Evolutionary conservation across 2,797 vertebrate species (phyloP).

Genomic region (Syndactyla subalaris): DNA sequence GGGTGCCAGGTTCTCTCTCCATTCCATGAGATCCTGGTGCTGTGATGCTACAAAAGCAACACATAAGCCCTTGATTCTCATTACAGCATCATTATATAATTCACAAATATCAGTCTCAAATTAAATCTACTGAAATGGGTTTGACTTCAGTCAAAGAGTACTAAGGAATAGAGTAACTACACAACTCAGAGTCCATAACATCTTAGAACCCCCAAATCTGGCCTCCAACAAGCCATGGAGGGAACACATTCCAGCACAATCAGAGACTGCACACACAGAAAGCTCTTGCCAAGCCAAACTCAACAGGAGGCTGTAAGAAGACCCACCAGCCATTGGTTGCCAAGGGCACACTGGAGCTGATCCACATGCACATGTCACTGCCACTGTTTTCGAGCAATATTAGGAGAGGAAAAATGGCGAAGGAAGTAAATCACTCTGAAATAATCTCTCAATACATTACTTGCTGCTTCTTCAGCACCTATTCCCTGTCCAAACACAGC

Average conservation of each 20-base stretch:
- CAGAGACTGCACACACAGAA: neutral
- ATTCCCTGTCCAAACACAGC: neutral
- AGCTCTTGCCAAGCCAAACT: neutral
- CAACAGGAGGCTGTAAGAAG: neutral
- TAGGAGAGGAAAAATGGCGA: neutral
- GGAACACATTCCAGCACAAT: neutral
- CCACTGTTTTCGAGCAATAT: neutral
- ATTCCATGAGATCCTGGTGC: neutral
- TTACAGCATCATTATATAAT: conserved; percentile 4
- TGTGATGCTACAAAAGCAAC: conserved; percentile 12
- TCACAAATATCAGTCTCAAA: neutral
- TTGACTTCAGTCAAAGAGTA: neutral
- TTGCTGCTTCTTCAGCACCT: neutral
- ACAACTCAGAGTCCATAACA: neutral
- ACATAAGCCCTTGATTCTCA: neutral
- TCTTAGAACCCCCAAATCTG: neutral
- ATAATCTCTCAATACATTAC: neutral
- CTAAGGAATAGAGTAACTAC: neutral
- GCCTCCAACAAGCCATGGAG: neutral
- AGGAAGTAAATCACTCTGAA: neutral
- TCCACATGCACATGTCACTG: neutral
- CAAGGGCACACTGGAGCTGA: neutral
- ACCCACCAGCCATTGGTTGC: neutral
- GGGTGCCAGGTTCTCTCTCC: neutral
- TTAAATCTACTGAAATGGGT: neutral